A percentile compares a stretch with the other conserved stretches of the same genome.
These are phyloP conservation scores for Paradoxurus hermaphroditus DNA, from an alignment of 2,113 vertebrate genomes.

Conservation along the genomic window DNA sequence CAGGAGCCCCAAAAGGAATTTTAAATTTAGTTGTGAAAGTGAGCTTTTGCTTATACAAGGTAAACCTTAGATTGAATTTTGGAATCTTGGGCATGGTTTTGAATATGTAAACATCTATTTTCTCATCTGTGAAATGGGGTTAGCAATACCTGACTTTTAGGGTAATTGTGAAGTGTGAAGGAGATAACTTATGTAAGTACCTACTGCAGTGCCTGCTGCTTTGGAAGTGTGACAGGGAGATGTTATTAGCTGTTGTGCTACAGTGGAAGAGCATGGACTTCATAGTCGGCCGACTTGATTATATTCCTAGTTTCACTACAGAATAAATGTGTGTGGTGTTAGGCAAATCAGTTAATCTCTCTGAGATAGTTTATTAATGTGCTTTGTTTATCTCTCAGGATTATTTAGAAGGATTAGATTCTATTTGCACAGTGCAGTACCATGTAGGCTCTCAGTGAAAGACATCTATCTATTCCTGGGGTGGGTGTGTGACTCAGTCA, in stretches of 20 bases:
- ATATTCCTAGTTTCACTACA: not conserved
- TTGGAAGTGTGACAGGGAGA: not conserved
- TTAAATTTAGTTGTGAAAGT: not conserved
- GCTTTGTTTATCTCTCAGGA: not conserved
- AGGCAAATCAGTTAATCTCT: not conserved
- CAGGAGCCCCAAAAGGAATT: not conserved
- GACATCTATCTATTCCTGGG: not conserved
- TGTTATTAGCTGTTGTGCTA: not conserved
- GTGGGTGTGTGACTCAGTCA: no score
- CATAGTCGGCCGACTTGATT: not conserved
- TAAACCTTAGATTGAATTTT: not conserved
- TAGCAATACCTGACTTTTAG: not conserved
- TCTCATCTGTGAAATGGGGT: not conserved
- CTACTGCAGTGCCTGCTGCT: not conserved
- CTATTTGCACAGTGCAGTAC: not conserved
- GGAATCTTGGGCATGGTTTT: not conserved
- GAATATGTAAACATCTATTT: not conserved
- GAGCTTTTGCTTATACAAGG: not conserved
- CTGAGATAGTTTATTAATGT: not conserved
- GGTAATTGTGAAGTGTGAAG: not conserved
- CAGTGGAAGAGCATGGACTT: not conserved
- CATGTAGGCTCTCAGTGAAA: not conserved
- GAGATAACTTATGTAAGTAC: not conserved
- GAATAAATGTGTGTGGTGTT: not conserved
- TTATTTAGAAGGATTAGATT: not conserved